These are phyloP conservation scores for Epicauta chinensis DNA, from an alignment of 1,140 invertebrate species.

Conservation along the genomic window DNA sequence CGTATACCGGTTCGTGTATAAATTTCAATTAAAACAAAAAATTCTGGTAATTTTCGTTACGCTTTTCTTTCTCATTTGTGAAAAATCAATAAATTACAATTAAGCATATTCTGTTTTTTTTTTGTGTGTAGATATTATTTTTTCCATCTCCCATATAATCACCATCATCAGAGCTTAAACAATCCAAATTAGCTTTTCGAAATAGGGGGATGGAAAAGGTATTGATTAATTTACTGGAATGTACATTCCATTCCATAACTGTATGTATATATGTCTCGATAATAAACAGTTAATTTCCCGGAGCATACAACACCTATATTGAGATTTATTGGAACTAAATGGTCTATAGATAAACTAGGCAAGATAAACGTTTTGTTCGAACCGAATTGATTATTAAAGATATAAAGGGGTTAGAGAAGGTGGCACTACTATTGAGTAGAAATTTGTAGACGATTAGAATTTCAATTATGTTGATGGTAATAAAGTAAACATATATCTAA, in stretches of 20 bases:
- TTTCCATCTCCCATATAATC: no score
- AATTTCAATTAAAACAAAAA: no score
- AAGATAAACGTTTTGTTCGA: conserved; percentile 8
- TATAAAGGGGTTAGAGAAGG: conserved; percentile 7
- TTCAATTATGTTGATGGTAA: conserved; percentile 13
- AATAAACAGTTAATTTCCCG: conserved; percentile 16
- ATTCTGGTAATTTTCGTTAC: conserved; percentile 1
- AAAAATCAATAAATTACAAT: no score
- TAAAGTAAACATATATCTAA: conserved; percentile 11
- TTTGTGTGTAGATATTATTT: no score
- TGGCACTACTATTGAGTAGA: no score
- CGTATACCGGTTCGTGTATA: conserved; percentile 3
- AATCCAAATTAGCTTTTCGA: no score
- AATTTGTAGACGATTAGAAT: conserved; percentile 11
- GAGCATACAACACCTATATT: conserved; percentile 12
- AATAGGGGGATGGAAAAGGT: background rate
- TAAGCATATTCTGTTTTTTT: no score
- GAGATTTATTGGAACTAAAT: conserved; percentile 14
- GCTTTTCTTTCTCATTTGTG: background rate
- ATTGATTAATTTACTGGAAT: conserved; percentile 7
- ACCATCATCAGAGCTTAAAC: no score
- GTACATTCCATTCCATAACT: background rate
- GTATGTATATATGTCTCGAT: conserved; percentile 4
- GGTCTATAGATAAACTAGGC: conserved; percentile 14
- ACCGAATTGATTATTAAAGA: conserved; percentile 17